Base-by-base conservation (phyloP, 1,140 invertebrate species). In the Musca domestica region DNA sequence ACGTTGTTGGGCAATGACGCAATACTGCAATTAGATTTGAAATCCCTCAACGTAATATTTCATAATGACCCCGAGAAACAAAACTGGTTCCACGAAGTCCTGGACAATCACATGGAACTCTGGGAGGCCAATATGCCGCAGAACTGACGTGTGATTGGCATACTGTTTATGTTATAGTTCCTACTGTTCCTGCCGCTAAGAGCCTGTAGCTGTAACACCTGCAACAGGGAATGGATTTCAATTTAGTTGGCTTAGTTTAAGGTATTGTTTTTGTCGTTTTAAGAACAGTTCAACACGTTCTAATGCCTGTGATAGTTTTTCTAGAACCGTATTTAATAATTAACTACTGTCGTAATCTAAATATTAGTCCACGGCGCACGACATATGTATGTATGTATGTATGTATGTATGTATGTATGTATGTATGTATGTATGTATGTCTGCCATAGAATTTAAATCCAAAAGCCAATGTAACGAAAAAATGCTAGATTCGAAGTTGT, bases 81-180 rank as follows among this genome's bases (percentile, higher is more conserved):
- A 74, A 85, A 88, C 71, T 94, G 91, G 91, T 94, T 93, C 82
- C 87, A 91, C 67, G 91, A 94, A 84, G 90, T 93, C 48, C 87
- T 95, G 74, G 92, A 93, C 80, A 94, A 95, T 85, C 91, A 92
- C 82, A 87, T 93, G 75, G 92, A 93, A 84, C 83, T 94, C 48
- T 94, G 92, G 91, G 92, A 95, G 82, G 88, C 90, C 71, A 95
- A 95, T 75, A 90, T 92, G 68, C 64, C 68, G 6, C 64, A 66
- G 46, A 69, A 69, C 46, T 69, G 52, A 66, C 3, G 2, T 5
- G 12, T 25, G 41, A 12, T 22, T 6, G 19, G 2, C n/a, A 25
- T 23, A 25, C 10, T 54, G 34, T 41, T 12, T 10, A 41, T 10
- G 34, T 23, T 25, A 12, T 1, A 54, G 52, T 54, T 54, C 52